Conservation (phyloP, 2,113 vertebrate genomes). For the Notechis scutatus region DNA sequence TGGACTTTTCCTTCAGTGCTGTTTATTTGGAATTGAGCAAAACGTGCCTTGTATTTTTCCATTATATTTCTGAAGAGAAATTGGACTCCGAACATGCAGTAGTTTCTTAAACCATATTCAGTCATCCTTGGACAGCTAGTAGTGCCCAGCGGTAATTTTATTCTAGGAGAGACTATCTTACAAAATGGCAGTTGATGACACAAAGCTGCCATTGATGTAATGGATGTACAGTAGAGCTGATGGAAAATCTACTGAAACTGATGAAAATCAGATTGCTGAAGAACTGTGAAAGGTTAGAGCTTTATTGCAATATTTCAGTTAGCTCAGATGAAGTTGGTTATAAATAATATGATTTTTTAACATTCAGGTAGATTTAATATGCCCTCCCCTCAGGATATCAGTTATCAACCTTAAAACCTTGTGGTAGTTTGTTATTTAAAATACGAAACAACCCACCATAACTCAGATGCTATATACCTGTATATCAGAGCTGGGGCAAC, state of each 20-base stretch:
- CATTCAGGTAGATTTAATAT: background rate
- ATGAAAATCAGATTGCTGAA: background rate
- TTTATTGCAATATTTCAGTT: background rate
- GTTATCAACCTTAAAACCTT: background rate
- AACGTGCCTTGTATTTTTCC: constrained; percentile 11
- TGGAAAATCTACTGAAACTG: background rate
- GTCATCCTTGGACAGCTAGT: background rate
- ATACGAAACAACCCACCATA: background rate
- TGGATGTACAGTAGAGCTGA: background rate
- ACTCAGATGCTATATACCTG: background rate
- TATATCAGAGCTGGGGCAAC: background rate
- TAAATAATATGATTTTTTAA: background rate
- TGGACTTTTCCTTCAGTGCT: background rate
- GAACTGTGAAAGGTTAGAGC: background rate
- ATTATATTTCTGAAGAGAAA: background rate
- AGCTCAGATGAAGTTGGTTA: background rate
- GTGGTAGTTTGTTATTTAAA: background rate
- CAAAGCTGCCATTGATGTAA: background rate
- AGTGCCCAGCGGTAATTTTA: background rate
- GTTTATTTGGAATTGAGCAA: constrained; percentile 22
- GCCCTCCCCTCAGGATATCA: background rate
- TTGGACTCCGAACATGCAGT: background rate
- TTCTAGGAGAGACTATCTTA: background rate
- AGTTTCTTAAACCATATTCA: background rate
- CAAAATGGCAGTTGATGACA: background rate